Evolutionary conservation across 2,113 vertebrate genomes (phyloP).

Genomic region (Cyanoramphus novaezelandiae): DNA sequence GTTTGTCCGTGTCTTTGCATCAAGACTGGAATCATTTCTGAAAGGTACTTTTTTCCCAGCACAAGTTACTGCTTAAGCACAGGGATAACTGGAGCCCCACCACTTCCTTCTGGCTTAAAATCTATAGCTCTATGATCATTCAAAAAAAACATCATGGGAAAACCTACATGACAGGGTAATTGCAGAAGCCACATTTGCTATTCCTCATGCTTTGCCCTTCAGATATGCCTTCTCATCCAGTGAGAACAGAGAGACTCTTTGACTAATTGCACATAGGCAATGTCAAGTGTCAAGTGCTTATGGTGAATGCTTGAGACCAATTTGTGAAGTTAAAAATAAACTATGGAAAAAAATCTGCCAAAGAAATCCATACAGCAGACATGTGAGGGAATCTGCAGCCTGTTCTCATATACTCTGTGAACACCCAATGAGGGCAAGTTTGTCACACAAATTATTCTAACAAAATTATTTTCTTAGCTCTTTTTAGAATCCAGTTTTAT

Average conservation of each 20-base stretch:
- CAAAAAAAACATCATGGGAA: background rate
- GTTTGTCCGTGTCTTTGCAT: rapidly evolving
- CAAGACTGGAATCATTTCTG: background rate
- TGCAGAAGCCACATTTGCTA: background rate
- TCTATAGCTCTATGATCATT: background rate
- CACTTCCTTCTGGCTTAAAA: background rate
- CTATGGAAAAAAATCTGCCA: background rate
- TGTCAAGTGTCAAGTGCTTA: background rate
- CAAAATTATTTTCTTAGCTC: background rate
- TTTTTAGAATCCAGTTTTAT: background rate
- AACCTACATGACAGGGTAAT: background rate
- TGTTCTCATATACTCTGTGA: background rate
- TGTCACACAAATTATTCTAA: background rate
- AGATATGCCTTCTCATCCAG: background rate
- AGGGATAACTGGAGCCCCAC: background rate
- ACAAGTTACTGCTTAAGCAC: background rate
- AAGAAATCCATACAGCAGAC: background rate
- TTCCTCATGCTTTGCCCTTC: background rate
- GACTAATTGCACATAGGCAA: background rate
- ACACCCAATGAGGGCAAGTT: background rate
- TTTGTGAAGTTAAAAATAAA: background rate
- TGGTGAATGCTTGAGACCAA: background rate
- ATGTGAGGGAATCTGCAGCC: background rate
- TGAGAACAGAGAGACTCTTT: background rate
- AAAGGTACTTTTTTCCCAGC: background rate